Evolutionary conservation across 2,797 vertebrate species (phyloP), one percentile per base, ranked within the genome.

Genomic region (Gymnothorax javanicus): DNA sequence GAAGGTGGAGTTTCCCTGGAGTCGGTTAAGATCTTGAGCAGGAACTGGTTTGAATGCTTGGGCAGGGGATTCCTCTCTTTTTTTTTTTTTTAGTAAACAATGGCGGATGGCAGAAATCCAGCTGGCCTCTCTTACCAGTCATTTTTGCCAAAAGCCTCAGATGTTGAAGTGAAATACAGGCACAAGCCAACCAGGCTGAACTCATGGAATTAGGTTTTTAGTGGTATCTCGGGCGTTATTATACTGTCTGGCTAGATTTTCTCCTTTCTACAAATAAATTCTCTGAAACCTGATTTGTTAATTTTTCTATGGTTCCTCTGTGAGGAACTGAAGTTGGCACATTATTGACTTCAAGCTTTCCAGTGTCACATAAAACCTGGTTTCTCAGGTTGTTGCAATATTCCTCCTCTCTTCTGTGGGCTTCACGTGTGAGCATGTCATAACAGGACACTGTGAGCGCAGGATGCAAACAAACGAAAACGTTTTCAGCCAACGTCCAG

Each of bases 221-320:
- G 89, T 89, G 86, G 82, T 27, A 67, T 86, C 17, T 71, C 52
- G 60, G 86, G 85, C 89, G 3, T 90, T 59, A 87, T 89, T 33
- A 75, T 23, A 52, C 90, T 91, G 93, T 93, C 92, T 91, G 85
- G 93, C 89, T 93, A 93, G 94, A 93, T 90, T 92, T 56, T 20
- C 6, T 57, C 12, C 33, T 79, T 54, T 11, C 17, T 60, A 73
- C 7, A 7, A 13, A 50, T 50, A 69, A 84, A n/a, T 59, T 56
- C n/a, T 56, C 17, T 33, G 59, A 60, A 12, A 15, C 82, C 17
- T 58, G 20, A 43, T 25, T 52, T 89, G 89, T 92, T 20, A 5
- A 83, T 60, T 59, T 57, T 84, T 54, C 62, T 84, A 11, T 84
- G 0, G 7, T n/a, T 83, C 64, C 82, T 54, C 17, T 59, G 82